A percentile compares a stretch with the other conserved stretches of the same genome.
These are phyloP conservation scores for Tetropium fuscum DNA, from an alignment of 2,888 invertebrate species.

Conservation along the genomic window DNA sequence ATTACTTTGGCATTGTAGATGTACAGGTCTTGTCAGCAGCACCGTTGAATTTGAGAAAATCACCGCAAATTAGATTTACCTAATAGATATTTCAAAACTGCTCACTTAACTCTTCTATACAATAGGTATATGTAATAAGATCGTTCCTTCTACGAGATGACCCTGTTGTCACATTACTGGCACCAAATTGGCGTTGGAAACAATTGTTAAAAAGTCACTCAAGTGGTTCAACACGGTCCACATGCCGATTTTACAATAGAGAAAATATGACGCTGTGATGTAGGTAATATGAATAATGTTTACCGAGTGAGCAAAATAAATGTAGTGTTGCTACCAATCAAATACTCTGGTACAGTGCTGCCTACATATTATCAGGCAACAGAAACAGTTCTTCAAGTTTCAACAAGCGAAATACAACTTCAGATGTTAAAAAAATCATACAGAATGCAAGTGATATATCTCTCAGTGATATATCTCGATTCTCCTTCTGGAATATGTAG, in stretches of 20 bases:
- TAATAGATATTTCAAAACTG: conserved; percentile 11
- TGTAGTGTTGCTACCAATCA: too few species aligned
- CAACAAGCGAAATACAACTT: too few species aligned
- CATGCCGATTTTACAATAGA: conserved; percentile 47
- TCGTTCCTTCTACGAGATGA: conserved; percentile 15
- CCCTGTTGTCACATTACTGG: conserved; percentile 19
- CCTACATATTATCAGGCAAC: too few species aligned
- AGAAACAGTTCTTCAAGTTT: too few species aligned
- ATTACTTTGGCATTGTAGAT: conserved; percentile 17
- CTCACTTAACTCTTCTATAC: conserved; percentile 1
- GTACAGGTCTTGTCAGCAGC: background rate
- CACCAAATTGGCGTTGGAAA: conserved; percentile 16
- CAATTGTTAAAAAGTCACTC: conserved; percentile 28
- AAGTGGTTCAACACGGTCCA: conserved; percentile 54
- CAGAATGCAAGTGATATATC: too few species aligned
- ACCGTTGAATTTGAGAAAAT: background rate
- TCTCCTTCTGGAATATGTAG: too few species aligned
- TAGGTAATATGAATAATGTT: too few species aligned
- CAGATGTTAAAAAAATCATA: too few species aligned
- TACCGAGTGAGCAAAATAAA: too few species aligned
- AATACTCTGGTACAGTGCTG: too few species aligned
- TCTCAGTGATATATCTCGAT: too few species aligned
- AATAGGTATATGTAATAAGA: conserved; percentile 11
- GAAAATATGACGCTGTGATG: too few species aligned
- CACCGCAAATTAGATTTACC: conserved; percentile 16